Percentiles rank a stretch among this genome's conserved stretches.
Conservation (phyloP, 2,888 invertebrate species). For the Apoda limacodes region DNA sequence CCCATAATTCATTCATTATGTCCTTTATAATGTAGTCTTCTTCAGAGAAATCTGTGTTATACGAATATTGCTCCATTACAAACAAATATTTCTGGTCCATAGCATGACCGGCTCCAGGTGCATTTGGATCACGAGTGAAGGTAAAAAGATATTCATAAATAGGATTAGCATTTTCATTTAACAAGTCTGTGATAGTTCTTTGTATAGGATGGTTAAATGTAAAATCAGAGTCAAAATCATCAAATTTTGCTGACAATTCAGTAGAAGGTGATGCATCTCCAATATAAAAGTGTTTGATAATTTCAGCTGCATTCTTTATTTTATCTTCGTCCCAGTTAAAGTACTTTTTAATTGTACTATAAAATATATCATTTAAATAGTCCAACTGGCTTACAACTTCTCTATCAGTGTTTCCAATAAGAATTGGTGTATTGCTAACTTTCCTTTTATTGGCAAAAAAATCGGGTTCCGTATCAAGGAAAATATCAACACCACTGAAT, state of each 20-base stretch:
- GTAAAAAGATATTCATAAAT: conserved; percentile 37
- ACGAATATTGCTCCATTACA: conserved; percentile 18
- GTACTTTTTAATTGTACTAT: conserved; percentile 14
- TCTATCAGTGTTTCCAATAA: too few relatives aligned
- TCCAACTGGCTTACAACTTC: too few relatives aligned
- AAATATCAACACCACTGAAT: too few relatives aligned
- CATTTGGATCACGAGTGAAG: conserved; percentile 29
- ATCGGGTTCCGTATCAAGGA: too few relatives aligned
- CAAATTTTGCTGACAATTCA: conserved; percentile 19
- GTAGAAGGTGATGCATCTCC: conserved; percentile 29
- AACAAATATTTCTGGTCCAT: conserved; percentile 36
- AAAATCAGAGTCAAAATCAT: conserved; percentile 32
- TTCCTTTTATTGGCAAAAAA: too few relatives aligned
- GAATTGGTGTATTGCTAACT: too few relatives aligned
- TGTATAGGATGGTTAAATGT: conserved; percentile 25
- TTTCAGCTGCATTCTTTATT: conserved; percentile 19
- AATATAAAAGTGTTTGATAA: conserved; percentile 35
- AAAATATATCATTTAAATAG: conserved; percentile 17
- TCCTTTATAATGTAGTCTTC: conserved; percentile 33
- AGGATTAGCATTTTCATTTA: conserved; percentile 24
- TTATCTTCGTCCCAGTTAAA: conserved; percentile 21
- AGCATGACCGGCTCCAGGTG: conserved; percentile 25
- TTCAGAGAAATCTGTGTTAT: conserved; percentile 18
- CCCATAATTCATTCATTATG: conserved; percentile 27
- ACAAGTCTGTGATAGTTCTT: conserved; percentile 27